Percentiles rank a stretch among this genome's conserved stretches.
Conservation (phyloP, 1,140 invertebrate genomes). For the Drosophila jambulina region DNA sequence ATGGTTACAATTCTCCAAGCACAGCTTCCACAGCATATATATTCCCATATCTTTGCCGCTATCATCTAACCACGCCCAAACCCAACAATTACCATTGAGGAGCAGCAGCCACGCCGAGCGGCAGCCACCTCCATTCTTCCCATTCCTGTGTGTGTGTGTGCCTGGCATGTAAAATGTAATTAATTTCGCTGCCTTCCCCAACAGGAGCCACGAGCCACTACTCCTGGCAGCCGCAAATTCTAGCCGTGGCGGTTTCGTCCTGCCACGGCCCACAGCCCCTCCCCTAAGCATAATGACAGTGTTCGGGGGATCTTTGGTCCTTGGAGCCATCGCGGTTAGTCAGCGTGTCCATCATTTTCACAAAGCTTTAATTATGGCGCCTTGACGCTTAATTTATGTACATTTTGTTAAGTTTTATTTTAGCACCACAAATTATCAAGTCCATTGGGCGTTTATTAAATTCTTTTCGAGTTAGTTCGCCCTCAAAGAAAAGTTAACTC, state of each 20-base stretch:
- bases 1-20: neutral
- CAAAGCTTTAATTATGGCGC: constrained; percentile 78
- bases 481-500: constrained; percentile 30
- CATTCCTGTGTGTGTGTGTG: constrained; percentile 53
- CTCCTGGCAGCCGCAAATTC: constrained; percentile 39
- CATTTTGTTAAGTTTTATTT: constrained; percentile 80
- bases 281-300: constrained; percentile 36
- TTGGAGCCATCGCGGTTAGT: constrained; percentile 55
- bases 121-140: neutral
- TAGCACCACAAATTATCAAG: constrained; percentile 77
- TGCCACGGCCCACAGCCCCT: neutral
- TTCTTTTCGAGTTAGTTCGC: constrained; percentile 37
- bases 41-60: constrained; percentile 5
- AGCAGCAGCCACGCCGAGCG: neutral
- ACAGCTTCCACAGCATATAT: neutral
- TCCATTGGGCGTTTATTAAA: constrained; percentile 80
- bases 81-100: constrained; percentile 39
- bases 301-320: constrained; percentile 25
- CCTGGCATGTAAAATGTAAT: constrained; percentile 79
- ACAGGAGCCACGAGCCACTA: constrained; percentile 44
- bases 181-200: constrained; percentile 66
- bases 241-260: constrained; percentile 13
- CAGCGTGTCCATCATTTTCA: constrained; percentile 71
- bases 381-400: constrained; percentile 77
- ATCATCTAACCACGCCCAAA: constrained; percentile 32